Base-by-base conservation (phyloP, 1,140 invertebrate genomes). In the Holotrichia oblita region DNA sequence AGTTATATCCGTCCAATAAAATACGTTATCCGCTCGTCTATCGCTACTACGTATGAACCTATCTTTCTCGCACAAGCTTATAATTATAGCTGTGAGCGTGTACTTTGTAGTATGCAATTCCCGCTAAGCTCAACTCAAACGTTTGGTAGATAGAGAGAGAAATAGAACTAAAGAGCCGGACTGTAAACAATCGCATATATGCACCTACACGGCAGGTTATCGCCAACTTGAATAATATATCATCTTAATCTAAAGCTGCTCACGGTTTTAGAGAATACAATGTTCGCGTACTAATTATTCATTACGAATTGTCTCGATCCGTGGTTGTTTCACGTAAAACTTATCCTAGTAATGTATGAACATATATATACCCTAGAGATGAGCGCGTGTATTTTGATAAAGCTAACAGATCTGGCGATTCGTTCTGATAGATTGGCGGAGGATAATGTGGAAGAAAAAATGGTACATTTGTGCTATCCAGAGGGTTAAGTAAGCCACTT, bases 201-300 rank as follows among this genome's bases (percentile, higher is more conserved):
- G n/a, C 44, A 17, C 10, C 61, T 22, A 22, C 17, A 9, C 8
- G 10, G 7, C 22, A 34, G 61, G 9, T 7, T 14, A 69, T 69
- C 22, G 61, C 12, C 22, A 34, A 69, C 61, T 69, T 27, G 61
- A 69, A 69, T 69, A 69, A 69, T 69, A 69, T 24, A 69, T 69
- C 61, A 69, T 20, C 27, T 20, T 69, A 69, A 69, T 69, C 61
- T 69, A 69, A 69, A 69, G 27, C 61, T 20, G 61, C 12, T 34
- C 22, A 12, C 22, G 4, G 20, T 27, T 69, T 69, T 69, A 69
- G 61, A 69, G 61, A 69, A 69, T 22, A 34, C 22, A 69, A n/a
- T 17, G 48, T 7, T 27, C 17, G 8, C 10, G 8, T 14, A 7
- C 61, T 69, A 69, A 24, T 69, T 69, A 27, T 69, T 69, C 61